phyloP scores from a whole-genome alignment of 2,113 vertebrate genomes.

The Eudyptes chrysolophus region DNA sequence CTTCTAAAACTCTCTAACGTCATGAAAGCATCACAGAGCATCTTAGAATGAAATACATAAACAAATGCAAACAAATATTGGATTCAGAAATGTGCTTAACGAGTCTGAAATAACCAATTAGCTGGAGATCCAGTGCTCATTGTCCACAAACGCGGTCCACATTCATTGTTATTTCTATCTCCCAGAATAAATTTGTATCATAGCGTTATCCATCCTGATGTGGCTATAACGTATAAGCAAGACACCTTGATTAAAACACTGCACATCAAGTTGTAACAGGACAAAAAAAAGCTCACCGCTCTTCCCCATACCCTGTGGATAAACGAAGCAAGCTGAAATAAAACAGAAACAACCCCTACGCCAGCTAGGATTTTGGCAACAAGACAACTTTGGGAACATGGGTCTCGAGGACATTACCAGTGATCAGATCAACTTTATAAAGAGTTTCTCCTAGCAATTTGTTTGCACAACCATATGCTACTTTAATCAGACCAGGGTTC shows the following conservation, averaged over 20 bases:
- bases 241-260: constrained; percentile 17
- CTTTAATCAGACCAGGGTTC: not conserved
- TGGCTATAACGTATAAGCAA: not conserved
- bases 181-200: not conserved
- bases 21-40: not conserved
- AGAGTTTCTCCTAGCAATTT: not conserved
- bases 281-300: not conserved
- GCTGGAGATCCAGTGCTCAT: not conserved
- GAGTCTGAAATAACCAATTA: constrained; percentile 8
- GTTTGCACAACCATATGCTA: not conserved
- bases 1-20: not conserved
- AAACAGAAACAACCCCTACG: not conserved
- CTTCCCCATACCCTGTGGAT: not conserved
- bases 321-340: not conserved
- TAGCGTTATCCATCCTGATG: not conserved
- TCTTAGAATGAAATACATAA: not conserved
- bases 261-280: not conserved
- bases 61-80: constrained; percentile 1
- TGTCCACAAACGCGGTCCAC: not conserved
- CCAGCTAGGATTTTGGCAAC: not conserved
- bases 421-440: not conserved
- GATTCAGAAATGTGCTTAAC: not conserved
- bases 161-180: not conserved
- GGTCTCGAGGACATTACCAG: not conserved
- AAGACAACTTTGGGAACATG: not conserved